Percentiles rank a stretch among this genome's conserved stretches.
phyloP scores from a whole-genome alignment of 30 jellyfish, hydroid and myxozoan genomes.

The Aurelia sp. region DNA sequence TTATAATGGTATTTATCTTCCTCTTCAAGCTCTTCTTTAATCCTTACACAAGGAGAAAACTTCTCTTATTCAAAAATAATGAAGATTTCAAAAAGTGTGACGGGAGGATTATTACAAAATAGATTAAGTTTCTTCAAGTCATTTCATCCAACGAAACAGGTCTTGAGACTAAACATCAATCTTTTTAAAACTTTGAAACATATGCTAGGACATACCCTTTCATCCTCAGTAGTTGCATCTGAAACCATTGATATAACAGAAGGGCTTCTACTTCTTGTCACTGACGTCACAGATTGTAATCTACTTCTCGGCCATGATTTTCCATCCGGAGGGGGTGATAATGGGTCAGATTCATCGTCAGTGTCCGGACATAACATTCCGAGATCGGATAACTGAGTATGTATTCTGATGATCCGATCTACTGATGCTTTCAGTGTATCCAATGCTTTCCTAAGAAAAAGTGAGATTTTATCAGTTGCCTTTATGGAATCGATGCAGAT shows the following conservation, averaged over 20 bases:
- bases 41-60: too few relatives aligned
- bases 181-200: too few relatives aligned
- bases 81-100: too few relatives aligned
- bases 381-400: constrained; percentile 65
- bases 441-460: constrained; percentile 53
- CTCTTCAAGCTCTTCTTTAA: too few relatives aligned
- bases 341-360: constrained; percentile 66
- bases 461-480: not conserved
- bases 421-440: constrained; percentile 57
- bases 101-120: too few relatives aligned
- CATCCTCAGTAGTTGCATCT: constrained; percentile 42
- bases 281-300: constrained; percentile 40
- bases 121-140: too few relatives aligned
- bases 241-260: constrained; percentile 70
- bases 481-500: too few relatives aligned
- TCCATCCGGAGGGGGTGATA: constrained; percentile 35
- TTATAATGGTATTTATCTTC: too few relatives aligned
- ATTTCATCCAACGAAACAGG: too few relatives aligned
- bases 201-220: constrained; percentile 6
- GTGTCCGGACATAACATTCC: constrained; percentile 87
- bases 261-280: constrained; percentile 69
- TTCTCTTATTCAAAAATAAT: too few relatives aligned
- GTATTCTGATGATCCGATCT: constrained; percentile 68
- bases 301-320: constrained; percentile 60
- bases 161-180: too few relatives aligned